Evolutionary conservation across 2,888 invertebrate species (phyloP).

Genomic region (Proisotoma minuta): DNA sequence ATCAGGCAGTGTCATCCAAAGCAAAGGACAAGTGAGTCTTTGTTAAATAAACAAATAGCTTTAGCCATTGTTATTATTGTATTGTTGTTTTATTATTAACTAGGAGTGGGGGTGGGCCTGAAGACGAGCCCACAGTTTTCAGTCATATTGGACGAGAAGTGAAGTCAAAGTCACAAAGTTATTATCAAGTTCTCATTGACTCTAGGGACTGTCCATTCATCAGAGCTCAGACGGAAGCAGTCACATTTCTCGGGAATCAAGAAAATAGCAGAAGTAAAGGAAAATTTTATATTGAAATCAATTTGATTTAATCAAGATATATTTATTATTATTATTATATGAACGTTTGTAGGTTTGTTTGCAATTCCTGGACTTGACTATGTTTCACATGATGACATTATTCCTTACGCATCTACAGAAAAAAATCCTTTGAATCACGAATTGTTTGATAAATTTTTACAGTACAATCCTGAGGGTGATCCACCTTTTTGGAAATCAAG

Average conservation of each 20-base stretch:
- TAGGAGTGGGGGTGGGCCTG: conserved; percentile 34
- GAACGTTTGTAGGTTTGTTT: conserved; percentile 58
- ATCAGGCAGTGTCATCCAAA: conserved; percentile 59
- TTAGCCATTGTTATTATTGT: conserved; percentile 1
- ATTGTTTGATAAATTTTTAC: conserved; percentile 90
- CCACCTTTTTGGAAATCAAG: conserved; percentile 64
- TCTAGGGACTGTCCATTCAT: conserved; percentile 94
- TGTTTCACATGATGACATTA: conserved; percentile 94
- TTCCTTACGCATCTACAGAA: conserved; percentile 87
- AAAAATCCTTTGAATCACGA: conserved; percentile 88
- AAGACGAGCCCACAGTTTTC: conserved; percentile 47
- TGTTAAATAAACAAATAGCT: not conserved
- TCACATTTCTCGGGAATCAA: conserved; percentile 93
- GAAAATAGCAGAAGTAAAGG: conserved; percentile 77
- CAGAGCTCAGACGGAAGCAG: conserved; percentile 96
- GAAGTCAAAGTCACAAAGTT: conserved; percentile 84
- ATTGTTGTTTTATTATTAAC: conserved; percentile 6
- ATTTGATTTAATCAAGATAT: not conserved
- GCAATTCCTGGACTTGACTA: conserved; percentile 97
- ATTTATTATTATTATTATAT: not conserved
- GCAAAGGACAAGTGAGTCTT: conserved; percentile 54
- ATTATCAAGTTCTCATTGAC: conserved; percentile 97
- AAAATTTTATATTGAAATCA: not conserved
- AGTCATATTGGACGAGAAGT: conserved; percentile 71
- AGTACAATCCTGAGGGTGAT: conserved; percentile 73